Conservation (phyloP, 2,888 invertebrate genomes). For the Epinotia ramella region DNA sequence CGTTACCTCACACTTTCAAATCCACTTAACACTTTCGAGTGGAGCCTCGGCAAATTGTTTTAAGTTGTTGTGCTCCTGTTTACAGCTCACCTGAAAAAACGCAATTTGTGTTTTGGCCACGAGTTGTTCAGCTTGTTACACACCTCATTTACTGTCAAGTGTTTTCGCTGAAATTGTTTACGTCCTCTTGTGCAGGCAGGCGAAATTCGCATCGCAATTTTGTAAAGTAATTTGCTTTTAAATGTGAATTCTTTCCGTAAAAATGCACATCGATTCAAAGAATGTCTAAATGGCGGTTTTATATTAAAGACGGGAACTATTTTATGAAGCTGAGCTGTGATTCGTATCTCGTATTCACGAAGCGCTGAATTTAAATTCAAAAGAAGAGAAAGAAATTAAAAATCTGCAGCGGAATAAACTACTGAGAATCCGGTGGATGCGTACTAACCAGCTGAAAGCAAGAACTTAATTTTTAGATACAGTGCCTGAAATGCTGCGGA, state of each 20-base stretch:
- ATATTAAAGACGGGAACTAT: constrained; percentile 51
- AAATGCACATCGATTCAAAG: constrained; percentile 27
- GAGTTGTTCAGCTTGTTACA: constrained; percentile 58
- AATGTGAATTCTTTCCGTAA: constrained; percentile 2
- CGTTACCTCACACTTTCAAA: constrained; percentile 67
- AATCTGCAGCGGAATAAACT: constrained; percentile 66
- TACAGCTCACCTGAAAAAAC: constrained; percentile 71
- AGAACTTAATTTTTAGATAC: constrained; percentile 50
- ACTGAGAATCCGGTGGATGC: constrained; percentile 59
- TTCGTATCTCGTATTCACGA: constrained; percentile 64
- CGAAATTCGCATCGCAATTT: constrained; percentile 17
- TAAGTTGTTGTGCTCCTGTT: constrained; percentile 63
- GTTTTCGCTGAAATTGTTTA: constrained; percentile 57
- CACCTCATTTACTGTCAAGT: constrained; percentile 62
- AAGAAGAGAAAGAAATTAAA: constrained; percentile 71
- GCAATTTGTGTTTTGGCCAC: constrained; percentile 64
- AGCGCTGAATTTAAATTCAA: constrained; percentile 68
- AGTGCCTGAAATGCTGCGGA: constrained; percentile 50
- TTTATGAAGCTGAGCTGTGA: constrained; percentile 60
- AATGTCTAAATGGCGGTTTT: constrained; percentile 18
- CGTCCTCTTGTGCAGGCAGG: constrained; percentile 45
- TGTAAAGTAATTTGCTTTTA: constrained; percentile 10
- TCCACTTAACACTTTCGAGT: constrained; percentile 75
- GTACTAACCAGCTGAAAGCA: constrained; percentile 53
- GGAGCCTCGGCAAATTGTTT: constrained; percentile 70